A percentile compares a stretch with the other conserved stretches of the same genome.
phyloP scores from a whole-genome alignment of 2,797 vertebrate species.

The Girardinus metallicus region DNA sequence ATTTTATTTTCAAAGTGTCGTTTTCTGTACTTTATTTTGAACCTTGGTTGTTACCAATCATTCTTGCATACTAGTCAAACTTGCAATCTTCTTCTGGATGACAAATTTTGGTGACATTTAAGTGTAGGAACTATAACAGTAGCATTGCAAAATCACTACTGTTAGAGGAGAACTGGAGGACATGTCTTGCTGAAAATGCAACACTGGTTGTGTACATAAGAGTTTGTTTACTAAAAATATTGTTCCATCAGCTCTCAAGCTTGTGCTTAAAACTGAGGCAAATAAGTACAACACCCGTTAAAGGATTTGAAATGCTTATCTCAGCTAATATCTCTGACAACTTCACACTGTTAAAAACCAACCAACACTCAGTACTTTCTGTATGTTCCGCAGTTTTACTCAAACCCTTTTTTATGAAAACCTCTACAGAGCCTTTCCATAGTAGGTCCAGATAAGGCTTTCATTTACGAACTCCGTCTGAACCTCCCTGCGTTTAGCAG shows the following conservation, averaged over 20 bases:
- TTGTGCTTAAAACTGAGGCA: not conserved
- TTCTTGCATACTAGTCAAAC: too few species aligned
- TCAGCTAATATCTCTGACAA: not conserved
- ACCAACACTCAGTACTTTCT: slow-evolving; percentile 1
- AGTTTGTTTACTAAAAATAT: not conserved
- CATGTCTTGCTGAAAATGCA: not conserved
- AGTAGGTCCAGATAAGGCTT: slow-evolving; percentile 35
- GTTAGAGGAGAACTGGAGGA: not conserved
- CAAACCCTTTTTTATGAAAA: slow-evolving; percentile 23
- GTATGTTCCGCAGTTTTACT: slow-evolving; percentile 22
- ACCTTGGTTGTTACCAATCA: too few species aligned
- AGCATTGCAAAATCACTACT: not conserved
- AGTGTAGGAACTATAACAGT: not conserved
- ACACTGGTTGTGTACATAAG: not conserved
- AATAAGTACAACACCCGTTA: not conserved
- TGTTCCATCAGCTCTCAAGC: not conserved
- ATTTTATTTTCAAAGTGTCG: too few species aligned
- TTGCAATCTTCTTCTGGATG: too few species aligned
- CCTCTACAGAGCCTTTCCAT: slow-evolving; percentile 22
- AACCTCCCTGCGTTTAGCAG: slow-evolving; percentile 26
- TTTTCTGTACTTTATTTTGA: too few species aligned
- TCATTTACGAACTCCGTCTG: slow-evolving; percentile 42
- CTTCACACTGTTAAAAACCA: not conserved
- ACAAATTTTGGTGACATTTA: not conserved
- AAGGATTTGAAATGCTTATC: not conserved